phyloP scores from a whole-genome alignment of 2,113 vertebrate species.

The Paramisgurnus dabryanus region DNA sequence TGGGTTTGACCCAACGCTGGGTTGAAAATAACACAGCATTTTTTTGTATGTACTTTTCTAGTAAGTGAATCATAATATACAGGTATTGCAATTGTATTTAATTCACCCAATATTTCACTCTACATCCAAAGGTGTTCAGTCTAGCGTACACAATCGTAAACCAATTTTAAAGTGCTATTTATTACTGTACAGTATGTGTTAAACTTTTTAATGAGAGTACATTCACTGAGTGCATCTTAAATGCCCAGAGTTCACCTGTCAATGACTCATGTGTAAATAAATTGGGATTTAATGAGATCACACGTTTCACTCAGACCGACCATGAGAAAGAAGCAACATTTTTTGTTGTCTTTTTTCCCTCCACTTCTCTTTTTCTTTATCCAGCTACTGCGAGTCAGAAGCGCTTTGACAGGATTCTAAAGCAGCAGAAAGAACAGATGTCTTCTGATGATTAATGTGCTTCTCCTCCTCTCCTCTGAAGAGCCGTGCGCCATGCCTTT shows the following conservation, averaged over 20 bases:
- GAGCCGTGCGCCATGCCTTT: constrained; percentile 57
- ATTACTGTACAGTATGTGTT: too few species aligned
- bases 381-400: constrained; percentile 39
- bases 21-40: too few species aligned
- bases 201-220: not conserved
- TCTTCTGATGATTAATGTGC: constrained; percentile 76
- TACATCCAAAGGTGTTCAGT: too few species aligned
- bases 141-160: too few species aligned
- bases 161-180: too few species aligned
- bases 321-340: constrained; percentile 51
- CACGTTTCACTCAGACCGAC: constrained; percentile 63
- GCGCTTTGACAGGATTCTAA: constrained; percentile 74
- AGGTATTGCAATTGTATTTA: too few species aligned
- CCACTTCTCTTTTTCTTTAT: constrained; percentile 24
- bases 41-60: too few species aligned
- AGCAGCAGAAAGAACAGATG: constrained; percentile 76
- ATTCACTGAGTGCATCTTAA: not conserved
- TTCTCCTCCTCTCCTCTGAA: constrained; percentile 61
- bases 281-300: constrained; percentile 59
- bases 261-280: constrained; percentile 55
- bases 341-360: constrained; percentile 29
- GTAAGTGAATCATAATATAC: too few species aligned
- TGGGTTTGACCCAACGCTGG: too few species aligned
- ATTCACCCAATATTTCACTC: too few species aligned
- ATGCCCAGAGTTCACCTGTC: not conserved